Evolutionary conservation across 1,140 invertebrate species (phyloP).

Genomic region (Cylas formicarius): DNA sequence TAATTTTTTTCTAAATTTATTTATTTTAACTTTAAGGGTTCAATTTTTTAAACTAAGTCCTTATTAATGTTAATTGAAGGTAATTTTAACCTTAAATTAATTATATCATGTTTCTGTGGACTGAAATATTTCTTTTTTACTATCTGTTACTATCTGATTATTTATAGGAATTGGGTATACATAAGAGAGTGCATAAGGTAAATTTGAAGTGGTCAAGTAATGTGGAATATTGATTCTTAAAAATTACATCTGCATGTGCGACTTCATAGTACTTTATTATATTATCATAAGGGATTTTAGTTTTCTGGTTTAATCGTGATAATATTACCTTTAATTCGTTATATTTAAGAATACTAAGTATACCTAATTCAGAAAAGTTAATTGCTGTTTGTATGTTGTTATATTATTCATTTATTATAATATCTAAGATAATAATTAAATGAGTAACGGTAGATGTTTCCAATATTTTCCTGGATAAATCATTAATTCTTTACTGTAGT

Average conservation of each 20-base stretch:
- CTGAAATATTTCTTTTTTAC: background rate
- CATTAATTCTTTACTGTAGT: background rate
- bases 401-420: background rate
- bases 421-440: too few relatives aligned
- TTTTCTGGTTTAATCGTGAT: background rate
- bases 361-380: background rate
- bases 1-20: slow-evolving; percentile 1
- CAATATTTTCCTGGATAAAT: background rate
- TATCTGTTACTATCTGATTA: background rate
- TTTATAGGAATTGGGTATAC: slow-evolving; percentile 5
- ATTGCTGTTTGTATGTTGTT: slow-evolving; percentile 2
- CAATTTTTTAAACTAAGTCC: slow-evolving; percentile 3
- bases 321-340: background rate
- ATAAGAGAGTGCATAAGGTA: too few relatives aligned
- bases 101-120: slow-evolving; percentile 1
- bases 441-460: background rate
- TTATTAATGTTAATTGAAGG: background rate
- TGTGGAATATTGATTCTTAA: slow-evolving; percentile 1
- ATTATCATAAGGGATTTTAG: slow-evolving; percentile 1
- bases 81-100: slow-evolving; percentile 3
- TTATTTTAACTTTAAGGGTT: slow-evolving; percentile 2
- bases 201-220: background rate
- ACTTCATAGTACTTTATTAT: slow-evolving; percentile 5
- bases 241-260: background rate
- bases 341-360: background rate